Percentiles rank a stretch among this genome's conserved stretches.
Conservation (phyloP, 2,888 invertebrate genomes). For the Ormyrus thymus region DNA sequence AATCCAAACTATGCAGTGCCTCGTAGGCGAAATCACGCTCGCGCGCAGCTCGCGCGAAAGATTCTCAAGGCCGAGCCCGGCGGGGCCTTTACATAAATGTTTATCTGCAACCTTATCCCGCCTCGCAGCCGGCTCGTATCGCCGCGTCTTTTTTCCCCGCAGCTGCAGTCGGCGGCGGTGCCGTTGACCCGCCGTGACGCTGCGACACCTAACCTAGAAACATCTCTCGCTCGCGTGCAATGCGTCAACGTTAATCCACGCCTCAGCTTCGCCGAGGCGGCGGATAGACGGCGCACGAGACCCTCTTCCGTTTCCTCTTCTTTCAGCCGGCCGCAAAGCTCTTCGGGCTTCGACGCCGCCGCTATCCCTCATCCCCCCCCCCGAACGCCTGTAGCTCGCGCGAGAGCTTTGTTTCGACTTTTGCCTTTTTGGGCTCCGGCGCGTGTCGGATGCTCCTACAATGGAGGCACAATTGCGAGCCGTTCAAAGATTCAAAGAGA, state of each 20-base stretch:
- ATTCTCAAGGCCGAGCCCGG: conserved; percentile 19
- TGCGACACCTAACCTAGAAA: conserved; percentile 67
- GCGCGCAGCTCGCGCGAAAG: no score
- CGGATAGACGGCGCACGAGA: no score
- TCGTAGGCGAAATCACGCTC: no score
- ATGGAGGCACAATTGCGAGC: conserved; percentile 14
- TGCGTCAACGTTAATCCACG: conserved; percentile 66
- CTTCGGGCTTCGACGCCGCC: background rate
- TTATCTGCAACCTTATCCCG: conserved; percentile 32
- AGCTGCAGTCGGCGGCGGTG: conserved; percentile 55
- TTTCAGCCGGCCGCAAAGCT: background rate
- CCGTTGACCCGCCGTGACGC: conserved; percentile 66
- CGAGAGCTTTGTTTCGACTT: conserved; percentile 4
- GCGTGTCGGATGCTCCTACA: conserved; percentile 11
- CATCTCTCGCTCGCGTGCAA: conserved; percentile 62
- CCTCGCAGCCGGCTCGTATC: background rate
- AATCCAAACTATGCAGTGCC: no score
- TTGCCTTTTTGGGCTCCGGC: background rate
- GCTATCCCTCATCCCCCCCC: background rate
- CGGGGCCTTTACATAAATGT: conserved; percentile 36
- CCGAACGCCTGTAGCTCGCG: background rate
- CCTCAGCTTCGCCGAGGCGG: conserved; percentile 25
- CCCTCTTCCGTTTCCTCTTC: conserved; percentile 22
- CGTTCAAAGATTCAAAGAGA: conserved; percentile 23
- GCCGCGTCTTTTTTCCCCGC: background rate